Percentiles rank a stretch among this genome's conserved stretches.
Conservation (phyloP, 2,113 vertebrate genomes). For the Platysteira castanea region DNA sequence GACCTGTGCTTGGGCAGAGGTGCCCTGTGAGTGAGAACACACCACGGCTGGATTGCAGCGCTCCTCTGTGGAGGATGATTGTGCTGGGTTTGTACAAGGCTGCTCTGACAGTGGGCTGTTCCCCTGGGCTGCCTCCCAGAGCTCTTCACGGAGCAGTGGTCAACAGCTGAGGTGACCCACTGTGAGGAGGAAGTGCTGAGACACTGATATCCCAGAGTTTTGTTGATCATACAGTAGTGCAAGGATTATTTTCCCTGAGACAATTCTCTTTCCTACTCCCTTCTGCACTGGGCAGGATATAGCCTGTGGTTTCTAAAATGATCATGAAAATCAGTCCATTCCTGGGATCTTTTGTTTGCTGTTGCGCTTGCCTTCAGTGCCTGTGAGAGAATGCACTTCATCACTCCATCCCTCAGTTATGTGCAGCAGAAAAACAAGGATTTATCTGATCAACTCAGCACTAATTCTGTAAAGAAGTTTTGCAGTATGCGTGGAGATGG, state of each 20-base stretch:
- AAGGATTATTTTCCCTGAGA: background rate
- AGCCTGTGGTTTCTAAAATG: background rate
- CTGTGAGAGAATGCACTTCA: background rate
- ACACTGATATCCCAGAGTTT: background rate
- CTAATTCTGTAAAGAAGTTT: rapidly evolving
- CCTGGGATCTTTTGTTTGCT: background rate
- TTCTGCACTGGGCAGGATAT: background rate
- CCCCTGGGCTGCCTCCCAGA: background rate
- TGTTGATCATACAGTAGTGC: background rate
- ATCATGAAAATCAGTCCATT: background rate
- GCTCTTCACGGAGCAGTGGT: background rate
- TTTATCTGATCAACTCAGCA: background rate
- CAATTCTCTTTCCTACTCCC: background rate
- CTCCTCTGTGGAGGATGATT: background rate
- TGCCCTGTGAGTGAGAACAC: background rate
- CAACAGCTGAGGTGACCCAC: background rate
- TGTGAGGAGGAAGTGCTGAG: background rate
- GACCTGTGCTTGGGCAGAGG: background rate
- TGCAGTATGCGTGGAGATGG: background rate
- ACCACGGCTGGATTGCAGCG: background rate
- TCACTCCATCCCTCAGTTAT: background rate
- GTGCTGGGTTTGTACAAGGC: background rate
- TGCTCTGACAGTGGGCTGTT: background rate
- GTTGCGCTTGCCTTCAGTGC: background rate
- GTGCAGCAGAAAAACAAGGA: background rate